phyloP scores from a whole-genome alignment of 1,140 invertebrate genomes.

The Triops longicaudatus region DNA sequence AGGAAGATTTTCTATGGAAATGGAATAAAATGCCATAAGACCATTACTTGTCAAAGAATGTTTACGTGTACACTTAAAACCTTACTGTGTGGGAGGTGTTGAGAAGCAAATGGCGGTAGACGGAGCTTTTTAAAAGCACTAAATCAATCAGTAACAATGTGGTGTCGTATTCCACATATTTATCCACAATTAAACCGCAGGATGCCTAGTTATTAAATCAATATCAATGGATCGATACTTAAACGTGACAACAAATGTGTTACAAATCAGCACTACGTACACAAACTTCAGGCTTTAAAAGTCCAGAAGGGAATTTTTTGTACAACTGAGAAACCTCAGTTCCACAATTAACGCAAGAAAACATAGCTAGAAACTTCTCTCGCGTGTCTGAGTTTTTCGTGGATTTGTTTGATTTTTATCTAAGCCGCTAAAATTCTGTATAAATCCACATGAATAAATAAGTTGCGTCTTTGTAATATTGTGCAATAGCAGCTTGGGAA shows the following conservation, averaged over 20 bases:
- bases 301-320: neutral
- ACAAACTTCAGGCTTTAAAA: neutral
- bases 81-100: conserved; percentile 12
- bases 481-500: no score
- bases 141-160: conserved; percentile 13
- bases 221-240: neutral
- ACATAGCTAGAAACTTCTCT: neutral
- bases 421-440: no score
- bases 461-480: no score
- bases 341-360: neutral
- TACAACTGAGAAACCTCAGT: neutral
- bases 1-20: neutral
- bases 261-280: neutral
- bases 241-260: neutral
- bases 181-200: neutral
- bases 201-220: neutral
- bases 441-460: no score
- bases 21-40: neutral
- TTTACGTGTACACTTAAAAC: neutral
- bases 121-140: conserved; percentile 7
- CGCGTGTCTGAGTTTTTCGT: no score
- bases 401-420: no score
- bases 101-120: conserved; percentile 17
- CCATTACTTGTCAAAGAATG: neutral
- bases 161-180: conserved; percentile 20